These are phyloP conservation scores for Tapirus terrestris DNA, from an alignment of 2,113 vertebrate species.

Conservation along the genomic window DNA sequence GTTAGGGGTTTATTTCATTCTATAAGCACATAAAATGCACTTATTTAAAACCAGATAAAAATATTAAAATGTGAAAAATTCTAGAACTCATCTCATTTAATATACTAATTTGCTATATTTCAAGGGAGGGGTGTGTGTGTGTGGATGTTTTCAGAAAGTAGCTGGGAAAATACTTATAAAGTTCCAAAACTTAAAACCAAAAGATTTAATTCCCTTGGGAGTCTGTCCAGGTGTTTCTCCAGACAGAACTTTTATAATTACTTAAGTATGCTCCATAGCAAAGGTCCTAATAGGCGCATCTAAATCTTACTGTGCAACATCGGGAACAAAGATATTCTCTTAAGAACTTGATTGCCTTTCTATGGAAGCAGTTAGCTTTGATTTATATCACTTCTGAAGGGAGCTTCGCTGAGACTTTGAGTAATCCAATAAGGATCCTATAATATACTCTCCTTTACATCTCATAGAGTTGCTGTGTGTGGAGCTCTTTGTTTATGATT, in stretches of 20 bases:
- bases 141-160: not conserved
- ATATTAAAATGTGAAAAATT: constrained; percentile 1
- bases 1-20: not conserved
- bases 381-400: constrained; percentile 79
- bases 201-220: not conserved
- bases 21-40: not conserved
- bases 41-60: not conserved
- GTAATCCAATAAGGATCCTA: constrained; percentile 80
- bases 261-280: constrained; percentile 48
- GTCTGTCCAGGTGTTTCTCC: constrained; percentile 47
- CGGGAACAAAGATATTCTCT: constrained; percentile 73
- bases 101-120: not conserved
- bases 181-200: constrained; percentile 24
- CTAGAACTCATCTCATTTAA: not conserved
- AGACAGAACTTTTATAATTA: constrained; percentile 68
- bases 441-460: constrained; percentile 71
- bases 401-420: constrained; percentile 71
- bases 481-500: constrained; percentile 78
- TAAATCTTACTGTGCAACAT: constrained; percentile 72
- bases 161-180: not conserved
- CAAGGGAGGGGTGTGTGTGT: not conserved
- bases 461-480: constrained; percentile 73
- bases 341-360: constrained; percentile 75
- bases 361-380: constrained; percentile 78
- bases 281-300: constrained; percentile 66